Conservation (phyloP, 2,797 vertebrate genomes). For the Cynodonichthys magdalenae region DNA sequence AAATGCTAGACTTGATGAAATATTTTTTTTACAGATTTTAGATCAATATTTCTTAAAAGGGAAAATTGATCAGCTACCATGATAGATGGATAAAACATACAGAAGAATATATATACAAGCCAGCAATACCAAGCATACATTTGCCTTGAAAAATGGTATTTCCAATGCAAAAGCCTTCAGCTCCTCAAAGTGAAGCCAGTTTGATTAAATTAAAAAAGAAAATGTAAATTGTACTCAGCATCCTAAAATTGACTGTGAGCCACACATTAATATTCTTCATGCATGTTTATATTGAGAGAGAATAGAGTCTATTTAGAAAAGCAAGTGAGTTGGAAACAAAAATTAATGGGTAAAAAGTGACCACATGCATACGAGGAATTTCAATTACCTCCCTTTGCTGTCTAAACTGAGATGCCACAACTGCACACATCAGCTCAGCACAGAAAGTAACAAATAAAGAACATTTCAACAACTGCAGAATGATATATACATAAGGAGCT, state of each 20-base stretch:
- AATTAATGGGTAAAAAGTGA: conserved; percentile 81
- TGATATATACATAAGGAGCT: conserved; percentile 19
- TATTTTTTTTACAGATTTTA: background rate
- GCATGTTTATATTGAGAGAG: conserved; percentile 72
- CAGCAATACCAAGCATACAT: conserved; percentile 21
- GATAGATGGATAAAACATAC: conserved; percentile 16
- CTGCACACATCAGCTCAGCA: conserved; percentile 20
- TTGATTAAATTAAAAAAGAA: conserved; percentile 52
- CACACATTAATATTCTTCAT: conserved; percentile 77
- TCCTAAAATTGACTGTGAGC: conserved; percentile 65
- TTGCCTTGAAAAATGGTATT: conserved; percentile 22
- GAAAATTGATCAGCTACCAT: conserved; percentile 4
- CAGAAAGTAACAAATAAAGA: conserved; percentile 24
- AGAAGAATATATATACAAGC: background rate
- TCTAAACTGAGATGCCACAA: conserved; percentile 35
- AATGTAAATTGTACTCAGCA: conserved; percentile 62
- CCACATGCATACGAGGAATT: conserved; percentile 77
- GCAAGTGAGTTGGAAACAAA: conserved; percentile 80
- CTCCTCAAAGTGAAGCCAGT: conserved; percentile 34
- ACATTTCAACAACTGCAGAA: conserved; percentile 22
- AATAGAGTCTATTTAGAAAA: conserved; percentile 80
- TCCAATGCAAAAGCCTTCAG: conserved; percentile 46
- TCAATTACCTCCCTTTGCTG: conserved; percentile 67
- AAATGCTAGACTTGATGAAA: background rate
- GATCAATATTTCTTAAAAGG: background rate